Evolutionary conservation across 1,140 invertebrate species (phyloP), one percentile per base, ranked within the genome.

Genomic region (Tribolium madens): DNA sequence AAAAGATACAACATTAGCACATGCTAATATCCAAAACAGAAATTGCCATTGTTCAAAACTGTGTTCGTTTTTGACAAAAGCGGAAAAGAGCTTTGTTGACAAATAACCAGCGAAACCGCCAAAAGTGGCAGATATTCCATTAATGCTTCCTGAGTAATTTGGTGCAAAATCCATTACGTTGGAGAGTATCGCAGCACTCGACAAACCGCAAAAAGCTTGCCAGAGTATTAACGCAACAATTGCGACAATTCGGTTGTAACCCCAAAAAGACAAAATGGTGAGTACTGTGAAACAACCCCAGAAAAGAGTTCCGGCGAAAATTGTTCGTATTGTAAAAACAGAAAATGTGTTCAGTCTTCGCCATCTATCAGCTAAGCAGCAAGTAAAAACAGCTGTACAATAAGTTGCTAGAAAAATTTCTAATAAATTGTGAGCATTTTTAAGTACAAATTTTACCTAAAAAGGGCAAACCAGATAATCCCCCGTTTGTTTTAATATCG

Each of bases 401-500:
- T 42, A 69, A 1, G 7, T 14, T 7, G 13, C 64, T 42, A 15
- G 6, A 64, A 64, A 5, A 10, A 33, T 12, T 17, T 52, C 5
- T 7, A 64, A 6, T 31, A 6, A 3, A n/a, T 31, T 64, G 2
- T 3, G 3, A 21, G 2, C 2, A 31, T 12, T n/a, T 68, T 18
- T 5, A 26, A n/a, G 17, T 3, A 15, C 5, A 52, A 14, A n/a
- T 10, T 7, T 76, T 76, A 78, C 79, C 93, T 75, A 94, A 86
- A 85, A 96, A 97, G 1, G 96, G 96, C 60, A 97, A 86, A 6
- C 95, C 94, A 0, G 94, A 95, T 50, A 96, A 87, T 9, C 96
- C 88, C 12, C 95, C 95, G 84, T 96, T 95, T 70, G 79, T 87
- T 86, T 95, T 93, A 77, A 98, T 94, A 82, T 96, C 90, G 81